Evolutionary conservation across 2,113 vertebrate genomes (phyloP), one percentile per base, ranked within the genome.

Genomic region (Ammospiza nelsoni): DNA sequence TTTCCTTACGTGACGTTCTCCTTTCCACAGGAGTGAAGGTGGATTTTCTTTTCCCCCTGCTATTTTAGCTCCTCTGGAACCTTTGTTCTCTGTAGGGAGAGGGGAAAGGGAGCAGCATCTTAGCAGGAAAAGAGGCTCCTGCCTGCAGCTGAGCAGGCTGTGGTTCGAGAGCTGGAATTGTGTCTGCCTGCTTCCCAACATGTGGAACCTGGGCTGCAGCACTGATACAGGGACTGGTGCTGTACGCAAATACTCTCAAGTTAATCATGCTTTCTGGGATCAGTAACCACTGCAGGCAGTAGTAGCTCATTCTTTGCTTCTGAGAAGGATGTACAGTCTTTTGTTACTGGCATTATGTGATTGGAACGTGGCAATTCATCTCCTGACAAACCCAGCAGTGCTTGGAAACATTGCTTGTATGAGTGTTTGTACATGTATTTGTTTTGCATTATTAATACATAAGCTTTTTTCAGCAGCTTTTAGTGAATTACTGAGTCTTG

Each of bases 151-250:
- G 11, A 71, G 62, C 61, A 57, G 72, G 12, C n/a, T 6, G 69
- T 5, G 5, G 0, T 5, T 48, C 0, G 0, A 21, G 21, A 21
- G 41, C 43, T 68, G 17, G 20, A 39, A 3, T 6, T 8, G 29
- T 71, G 61, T 5, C 43, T 31, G 21, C 6, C 24, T 87, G 39
- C 35, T 77, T 19, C 55, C 48, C 22, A 11, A 2, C 4, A 0
- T 2, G 31, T 39, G 39, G 39, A 12, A 39, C 11, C 59, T 46
- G 74, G 54, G 9, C 58, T 87, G 71, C 61, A 41, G 78, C 62
- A 17, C 31, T 11, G 29, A 20, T 59, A 21, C 37, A 65, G 79
- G 55, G 37, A 4, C 31, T 49, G 2, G 8, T 63, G 41, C 20
- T 78, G 8, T 65, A 6, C 61, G 71, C 62, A 79, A 43, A 52